Evolutionary conservation across 30 jellyfish, hydroid and myxozoan species (phyloP).

Genomic region (Haliclystus octoradiatus): DNA sequence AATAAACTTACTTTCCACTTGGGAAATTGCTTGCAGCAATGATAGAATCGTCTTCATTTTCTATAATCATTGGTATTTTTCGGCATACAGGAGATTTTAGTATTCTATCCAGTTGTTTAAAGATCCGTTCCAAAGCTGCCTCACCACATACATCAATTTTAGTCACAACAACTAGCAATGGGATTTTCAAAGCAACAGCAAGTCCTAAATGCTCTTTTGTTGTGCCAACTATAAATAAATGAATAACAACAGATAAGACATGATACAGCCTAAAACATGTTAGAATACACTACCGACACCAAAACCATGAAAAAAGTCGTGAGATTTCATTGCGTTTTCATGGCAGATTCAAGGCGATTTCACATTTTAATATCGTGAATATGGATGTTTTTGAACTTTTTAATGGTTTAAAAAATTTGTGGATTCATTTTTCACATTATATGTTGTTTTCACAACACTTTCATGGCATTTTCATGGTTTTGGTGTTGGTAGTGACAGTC

Average conservation of each 20-base stretch:
- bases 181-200: slow-evolving; percentile 89
- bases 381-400: too few relatives aligned
- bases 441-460: too few relatives aligned
- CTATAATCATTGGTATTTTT: slow-evolving; percentile 71
- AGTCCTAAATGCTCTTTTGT: slow-evolving; percentile 97
- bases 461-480: too few relatives aligned
- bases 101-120: slow-evolving; percentile 66
- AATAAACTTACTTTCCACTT: slow-evolving; percentile 79
- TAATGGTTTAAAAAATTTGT: too few relatives aligned
- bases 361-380: too few relatives aligned
- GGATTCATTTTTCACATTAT: too few relatives aligned
- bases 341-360: too few relatives aligned
- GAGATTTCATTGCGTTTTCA: too few relatives aligned
- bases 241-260: background rate
- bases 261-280: too few relatives aligned
- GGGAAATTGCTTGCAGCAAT: slow-evolving; percentile 87
- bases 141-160: slow-evolving; percentile 64
- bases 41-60: slow-evolving; percentile 67
- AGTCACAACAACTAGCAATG: slow-evolving; percentile 73
- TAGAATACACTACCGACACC: too few relatives aligned
- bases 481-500: too few relatives aligned
- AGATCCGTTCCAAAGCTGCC: slow-evolving; percentile 40
- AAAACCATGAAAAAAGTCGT: too few relatives aligned
- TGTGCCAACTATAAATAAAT: slow-evolving; percentile 68
- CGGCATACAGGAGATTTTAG: slow-evolving; percentile 76